These are phyloP conservation scores for Synchiropus splendidus DNA, from an alignment of 2,113 vertebrate species.

Conservation along the genomic window DNA sequence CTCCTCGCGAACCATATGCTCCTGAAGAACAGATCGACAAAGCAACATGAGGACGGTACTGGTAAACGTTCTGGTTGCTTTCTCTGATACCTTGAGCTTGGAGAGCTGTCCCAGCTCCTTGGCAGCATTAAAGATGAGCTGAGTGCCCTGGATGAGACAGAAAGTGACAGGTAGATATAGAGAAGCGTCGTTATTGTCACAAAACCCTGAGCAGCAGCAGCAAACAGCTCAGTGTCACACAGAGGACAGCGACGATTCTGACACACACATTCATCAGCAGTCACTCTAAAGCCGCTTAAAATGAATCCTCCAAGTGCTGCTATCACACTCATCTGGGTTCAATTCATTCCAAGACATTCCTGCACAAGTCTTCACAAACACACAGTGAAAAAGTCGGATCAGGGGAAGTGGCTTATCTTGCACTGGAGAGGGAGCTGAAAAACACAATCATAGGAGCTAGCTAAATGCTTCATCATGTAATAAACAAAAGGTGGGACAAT, in stretches of 20 bases:
- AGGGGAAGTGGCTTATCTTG: too few relatives aligned
- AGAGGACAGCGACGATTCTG: constrained; percentile 50
- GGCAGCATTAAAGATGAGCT: constrained; percentile 97
- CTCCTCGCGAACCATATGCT: constrained; percentile 97
- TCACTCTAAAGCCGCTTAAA: constrained; percentile 31
- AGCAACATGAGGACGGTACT: not conserved
- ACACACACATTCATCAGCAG: constrained; percentile 40
- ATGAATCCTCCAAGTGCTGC: constrained; percentile 26
- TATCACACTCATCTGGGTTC: constrained; percentile 26
- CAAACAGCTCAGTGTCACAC: constrained; percentile 47
- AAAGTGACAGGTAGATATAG: constrained; percentile 22
- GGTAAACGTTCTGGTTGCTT: too few relatives aligned
- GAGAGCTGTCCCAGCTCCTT: constrained; percentile 97
- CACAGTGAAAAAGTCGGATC: constrained; percentile 6
- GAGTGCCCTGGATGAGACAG: constrained; percentile 77
- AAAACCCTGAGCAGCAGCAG: constrained; percentile 8
- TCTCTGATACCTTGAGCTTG: constrained; percentile 81
- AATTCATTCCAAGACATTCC: constrained; percentile 15
- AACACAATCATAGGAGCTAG: too few relatives aligned
- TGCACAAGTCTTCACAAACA: constrained; percentile 11
- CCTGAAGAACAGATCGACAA: constrained; percentile 56
- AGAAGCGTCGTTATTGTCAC: constrained; percentile 9
- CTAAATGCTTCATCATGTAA: too few relatives aligned
- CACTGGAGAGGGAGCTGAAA: too few relatives aligned
- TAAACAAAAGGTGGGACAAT: too few relatives aligned